A percentile compares a stretch with the other conserved stretches of the same genome.
These are phyloP conservation scores for Apotomis betuletana DNA, from an alignment of 2,888 invertebrate genomes.

Conservation along the genomic window DNA sequence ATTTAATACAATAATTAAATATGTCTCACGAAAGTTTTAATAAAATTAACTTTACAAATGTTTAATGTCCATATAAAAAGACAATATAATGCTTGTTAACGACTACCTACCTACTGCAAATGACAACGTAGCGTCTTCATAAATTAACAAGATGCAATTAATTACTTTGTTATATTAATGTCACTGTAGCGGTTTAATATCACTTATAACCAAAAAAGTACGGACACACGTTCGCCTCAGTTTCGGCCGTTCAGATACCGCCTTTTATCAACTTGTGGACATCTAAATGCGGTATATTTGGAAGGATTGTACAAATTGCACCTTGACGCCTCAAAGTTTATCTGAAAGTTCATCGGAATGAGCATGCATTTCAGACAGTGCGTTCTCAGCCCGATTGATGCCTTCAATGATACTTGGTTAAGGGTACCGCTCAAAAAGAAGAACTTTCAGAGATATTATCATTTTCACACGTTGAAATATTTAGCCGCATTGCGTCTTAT, in stretches of 20 bases:
- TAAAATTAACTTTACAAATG: background rate
- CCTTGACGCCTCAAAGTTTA: constrained; percentile 68
- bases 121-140: constrained; percentile 3
- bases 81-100: background rate
- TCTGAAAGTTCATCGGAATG: constrained; percentile 61
- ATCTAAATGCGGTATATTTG: constrained; percentile 69
- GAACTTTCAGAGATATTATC: constrained; percentile 51
- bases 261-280: constrained; percentile 61
- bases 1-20: too few species aligned
- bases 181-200: constrained; percentile 32
- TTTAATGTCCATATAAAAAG: background rate
- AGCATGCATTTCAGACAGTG: constrained; percentile 53
- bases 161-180: constrained; percentile 41
- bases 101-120: constrained; percentile 11
- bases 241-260: constrained; percentile 19
- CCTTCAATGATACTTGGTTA: constrained; percentile 49
- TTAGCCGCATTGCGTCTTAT: constrained; percentile 1
- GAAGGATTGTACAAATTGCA: constrained; percentile 71
- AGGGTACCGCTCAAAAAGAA: constrained; percentile 56
- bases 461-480: constrained; percentile 49
- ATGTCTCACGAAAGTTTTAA: too few species aligned
- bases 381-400: constrained; percentile 56
- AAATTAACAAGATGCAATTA: constrained; percentile 25
- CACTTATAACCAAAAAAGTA: constrained; percentile 25
- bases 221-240: constrained; percentile 18